phyloP scores from a whole-genome alignment of 2,888 invertebrate genomes.

The Drosophila recens region DNA sequence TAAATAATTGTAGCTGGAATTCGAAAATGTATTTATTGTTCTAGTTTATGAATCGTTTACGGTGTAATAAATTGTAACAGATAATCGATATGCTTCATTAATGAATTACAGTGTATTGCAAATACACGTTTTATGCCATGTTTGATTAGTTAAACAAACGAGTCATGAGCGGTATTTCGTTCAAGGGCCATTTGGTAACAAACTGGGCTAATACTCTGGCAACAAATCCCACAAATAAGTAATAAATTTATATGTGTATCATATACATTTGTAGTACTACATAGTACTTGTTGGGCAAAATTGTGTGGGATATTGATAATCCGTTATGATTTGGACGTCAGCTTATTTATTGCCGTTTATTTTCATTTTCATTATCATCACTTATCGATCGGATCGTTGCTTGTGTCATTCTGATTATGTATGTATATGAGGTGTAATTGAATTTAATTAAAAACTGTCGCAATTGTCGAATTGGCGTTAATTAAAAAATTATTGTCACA shows the following conservation, averaged over 20 bases:
- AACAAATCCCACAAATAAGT: slow-evolving; percentile 11
- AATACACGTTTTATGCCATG: slow-evolving; percentile 40
- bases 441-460: slow-evolving; percentile 62
- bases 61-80: slow-evolving; percentile 1
- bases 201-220: slow-evolving; percentile 9
- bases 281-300: background rate
- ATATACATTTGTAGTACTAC: background rate
- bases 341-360: slow-evolving; percentile 16
- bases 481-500: slow-evolving; percentile 42
- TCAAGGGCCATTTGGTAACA: slow-evolving; percentile 18
- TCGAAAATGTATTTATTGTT: background rate
- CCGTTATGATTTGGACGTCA: slow-evolving; percentile 41
- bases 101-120: slow-evolving; percentile 11
- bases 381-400: slow-evolving; percentile 49
- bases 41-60: background rate
- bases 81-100: slow-evolving; percentile 10
- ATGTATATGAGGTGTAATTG: slow-evolving; percentile 58
- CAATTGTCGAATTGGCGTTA: slow-evolving; percentile 55
- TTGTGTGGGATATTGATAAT: slow-evolving; percentile 43
- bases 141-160: slow-evolving; percentile 35
- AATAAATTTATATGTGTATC: slow-evolving; percentile 16
- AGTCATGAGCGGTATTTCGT: slow-evolving; percentile 4
- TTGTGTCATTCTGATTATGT: slow-evolving; percentile 56
- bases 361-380: slow-evolving; percentile 26
- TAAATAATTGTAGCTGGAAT: background rate